Evolutionary conservation across 2,888 invertebrate species (phyloP).

Genomic region (Eremobia ochroleuca): DNA sequence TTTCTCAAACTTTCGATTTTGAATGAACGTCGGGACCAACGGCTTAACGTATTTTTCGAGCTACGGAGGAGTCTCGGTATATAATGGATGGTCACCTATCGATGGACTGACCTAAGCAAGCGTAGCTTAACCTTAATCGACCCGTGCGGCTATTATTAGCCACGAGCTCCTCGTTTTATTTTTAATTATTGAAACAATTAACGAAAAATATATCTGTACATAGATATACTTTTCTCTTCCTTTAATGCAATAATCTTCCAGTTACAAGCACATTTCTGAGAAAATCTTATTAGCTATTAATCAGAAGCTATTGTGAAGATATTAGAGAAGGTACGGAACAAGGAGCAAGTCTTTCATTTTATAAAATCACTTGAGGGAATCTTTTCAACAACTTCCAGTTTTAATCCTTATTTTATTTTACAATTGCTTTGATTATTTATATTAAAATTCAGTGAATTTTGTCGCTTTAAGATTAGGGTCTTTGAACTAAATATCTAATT

Average conservation of each 20-base stretch:
- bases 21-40: too few relatives aligned
- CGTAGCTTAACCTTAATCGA: neutral
- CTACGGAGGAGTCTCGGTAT: neutral
- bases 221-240: too few relatives aligned
- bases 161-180: neutral
- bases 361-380: conserved; percentile 29
- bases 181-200: neutral
- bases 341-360: conserved; percentile 42
- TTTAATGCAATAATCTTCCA: conserved; percentile 15
- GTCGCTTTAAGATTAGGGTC: neutral
- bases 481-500: conserved; percentile 1
- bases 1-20: neutral
- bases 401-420: conserved; percentile 32
- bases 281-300: conserved; percentile 56
- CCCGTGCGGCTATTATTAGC: neutral
- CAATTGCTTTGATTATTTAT: conserved; percentile 23
- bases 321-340: conserved; percentile 40
- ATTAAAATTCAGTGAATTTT: conserved; percentile 19
- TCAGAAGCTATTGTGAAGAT: conserved; percentile 53
- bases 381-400: conserved; percentile 31
- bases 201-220: neutral
- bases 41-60: too few relatives aligned
- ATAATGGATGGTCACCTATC: neutral
- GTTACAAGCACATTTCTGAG: conserved; percentile 27
- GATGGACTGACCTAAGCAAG: neutral